These are phyloP conservation scores for Lycaena phlaeas DNA, from an alignment of 2,888 invertebrate genomes.

Conservation along the genomic window DNA sequence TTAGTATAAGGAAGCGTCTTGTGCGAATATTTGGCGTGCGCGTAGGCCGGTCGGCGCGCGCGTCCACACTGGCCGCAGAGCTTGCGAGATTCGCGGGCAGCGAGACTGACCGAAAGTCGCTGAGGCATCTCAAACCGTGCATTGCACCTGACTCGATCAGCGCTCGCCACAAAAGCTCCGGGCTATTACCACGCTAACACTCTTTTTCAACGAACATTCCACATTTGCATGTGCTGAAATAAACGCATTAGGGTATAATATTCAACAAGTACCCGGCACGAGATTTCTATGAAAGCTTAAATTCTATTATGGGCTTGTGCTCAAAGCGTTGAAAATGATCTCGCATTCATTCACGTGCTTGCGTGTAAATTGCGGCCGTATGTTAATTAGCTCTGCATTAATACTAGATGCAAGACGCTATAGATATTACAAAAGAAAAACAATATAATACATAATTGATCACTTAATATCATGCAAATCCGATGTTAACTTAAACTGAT, in stretches of 20 bases:
- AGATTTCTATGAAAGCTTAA: not conserved
- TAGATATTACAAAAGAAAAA: not conserved
- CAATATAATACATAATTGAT: too few species aligned
- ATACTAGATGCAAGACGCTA: not conserved
- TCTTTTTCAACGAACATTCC: slow-evolving; percentile 13
- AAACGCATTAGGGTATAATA: not conserved
- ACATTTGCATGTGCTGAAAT: too few species aligned
- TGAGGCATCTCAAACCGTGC: slow-evolving; percentile 23
- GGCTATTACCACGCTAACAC: slow-evolving; percentile 20
- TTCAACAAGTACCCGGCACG: not conserved
- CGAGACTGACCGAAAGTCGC: slow-evolving; percentile 20
- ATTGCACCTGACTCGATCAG: slow-evolving; percentile 54
- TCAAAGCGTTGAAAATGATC: not conserved
- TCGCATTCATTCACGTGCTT: not conserved
- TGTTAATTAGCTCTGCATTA: slow-evolving; percentile 3
- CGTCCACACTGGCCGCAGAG: slow-evolving; percentile 51
- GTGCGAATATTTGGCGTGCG: slow-evolving; percentile 51
- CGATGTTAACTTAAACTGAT: too few species aligned
- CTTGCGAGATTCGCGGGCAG: slow-evolving; percentile 20
- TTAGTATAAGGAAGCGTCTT: slow-evolving; percentile 35
- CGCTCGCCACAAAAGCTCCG: slow-evolving; percentile 35
- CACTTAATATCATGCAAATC: too few species aligned
- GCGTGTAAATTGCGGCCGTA: not conserved
- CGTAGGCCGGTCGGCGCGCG: slow-evolving; percentile 59
- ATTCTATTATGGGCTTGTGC: not conserved